Evolutionary conservation across 2,888 invertebrate genomes (phyloP).

Genomic region (Oxycera nigricornis): DNA sequence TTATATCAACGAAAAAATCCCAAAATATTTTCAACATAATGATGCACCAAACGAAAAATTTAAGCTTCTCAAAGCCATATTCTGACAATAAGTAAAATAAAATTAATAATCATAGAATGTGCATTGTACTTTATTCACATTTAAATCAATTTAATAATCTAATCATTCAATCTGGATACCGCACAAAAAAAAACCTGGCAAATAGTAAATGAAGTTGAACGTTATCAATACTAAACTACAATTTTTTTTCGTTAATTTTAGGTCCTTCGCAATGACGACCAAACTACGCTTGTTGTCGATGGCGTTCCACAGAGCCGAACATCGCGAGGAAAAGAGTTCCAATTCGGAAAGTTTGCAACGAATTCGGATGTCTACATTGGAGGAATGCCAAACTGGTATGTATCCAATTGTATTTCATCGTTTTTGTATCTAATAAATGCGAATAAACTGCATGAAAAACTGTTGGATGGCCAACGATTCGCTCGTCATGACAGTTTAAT

Average conservation of each 20-base stretch:
- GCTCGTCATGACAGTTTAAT: neutral
- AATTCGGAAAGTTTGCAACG: slow-evolving; percentile 83
- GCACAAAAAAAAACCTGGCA: too few relatives aligned
- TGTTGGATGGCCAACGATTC: neutral
- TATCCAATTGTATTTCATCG: slow-evolving; percentile 49
- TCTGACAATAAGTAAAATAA: too few relatives aligned
- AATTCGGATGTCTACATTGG: slow-evolving; percentile 96
- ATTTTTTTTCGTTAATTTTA: slow-evolving; percentile 48
- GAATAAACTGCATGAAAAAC: slow-evolving; percentile 1
- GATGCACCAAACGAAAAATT: too few relatives aligned
- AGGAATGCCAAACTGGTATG: slow-evolving; percentile 89
- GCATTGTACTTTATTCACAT: too few relatives aligned
- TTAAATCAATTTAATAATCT: too few relatives aligned
- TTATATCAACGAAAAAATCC: too few relatives aligned
- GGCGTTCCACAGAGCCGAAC: slow-evolving; percentile 78
- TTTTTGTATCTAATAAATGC: neutral
- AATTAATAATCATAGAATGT: too few relatives aligned
- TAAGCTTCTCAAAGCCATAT: too few relatives aligned
- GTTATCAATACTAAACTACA: too few relatives aligned
- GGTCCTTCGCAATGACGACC: slow-evolving; percentile 79
- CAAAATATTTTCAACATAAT: too few relatives aligned
- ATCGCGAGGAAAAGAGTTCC: slow-evolving; percentile 86
- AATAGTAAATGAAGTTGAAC: too few relatives aligned
- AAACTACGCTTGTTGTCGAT: slow-evolving; percentile 87
- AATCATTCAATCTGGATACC: too few relatives aligned